phyloP scores from a whole-genome alignment of 2,888 invertebrate species.

The Trichopoda pennipes region DNA sequence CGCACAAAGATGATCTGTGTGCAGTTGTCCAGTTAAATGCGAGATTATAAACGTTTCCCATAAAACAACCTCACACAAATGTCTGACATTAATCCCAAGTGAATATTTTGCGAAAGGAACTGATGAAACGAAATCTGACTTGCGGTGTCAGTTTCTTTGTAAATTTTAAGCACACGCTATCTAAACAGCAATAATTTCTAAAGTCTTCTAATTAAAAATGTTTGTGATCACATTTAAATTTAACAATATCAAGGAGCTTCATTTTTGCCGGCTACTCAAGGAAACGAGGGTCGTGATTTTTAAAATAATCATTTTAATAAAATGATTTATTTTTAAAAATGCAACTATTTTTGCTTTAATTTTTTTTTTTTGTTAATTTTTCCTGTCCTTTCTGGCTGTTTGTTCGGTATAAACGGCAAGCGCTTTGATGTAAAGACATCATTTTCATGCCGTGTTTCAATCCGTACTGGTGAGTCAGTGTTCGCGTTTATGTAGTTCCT shows the following conservation, averaged over 20 bases:
- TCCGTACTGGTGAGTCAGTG: too few species aligned
- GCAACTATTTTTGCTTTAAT: too few species aligned
- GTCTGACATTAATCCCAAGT: constrained; percentile 21
- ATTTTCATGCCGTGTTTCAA: too few species aligned
- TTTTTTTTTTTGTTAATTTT: too few species aligned
- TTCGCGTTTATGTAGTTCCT: too few species aligned
- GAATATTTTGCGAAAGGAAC: constrained; percentile 1
- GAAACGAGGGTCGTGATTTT: too few species aligned
- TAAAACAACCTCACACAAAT: constrained; percentile 30
- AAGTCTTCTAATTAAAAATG: constrained; percentile 32
- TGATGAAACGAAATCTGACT: constrained; percentile 14
- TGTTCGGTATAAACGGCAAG: too few species aligned
- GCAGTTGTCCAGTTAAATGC: constrained; percentile 45
- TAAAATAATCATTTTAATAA: neutral
- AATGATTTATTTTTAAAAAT: too few species aligned
- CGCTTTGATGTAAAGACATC: too few species aligned
- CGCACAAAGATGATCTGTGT: neutral
- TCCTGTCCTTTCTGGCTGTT: too few species aligned
- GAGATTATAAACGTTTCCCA: constrained; percentile 41
- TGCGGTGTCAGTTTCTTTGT: constrained; percentile 23
- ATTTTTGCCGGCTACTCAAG: too few species aligned
- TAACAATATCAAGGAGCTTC: too few species aligned
- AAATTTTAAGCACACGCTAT: constrained; percentile 25
- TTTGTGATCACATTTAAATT: constrained; percentile 7
- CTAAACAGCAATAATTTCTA: constrained; percentile 25